These are phyloP conservation scores for Hyles euphorbiae DNA, from an alignment of 1,140 invertebrate species.

Conservation along the genomic window DNA sequence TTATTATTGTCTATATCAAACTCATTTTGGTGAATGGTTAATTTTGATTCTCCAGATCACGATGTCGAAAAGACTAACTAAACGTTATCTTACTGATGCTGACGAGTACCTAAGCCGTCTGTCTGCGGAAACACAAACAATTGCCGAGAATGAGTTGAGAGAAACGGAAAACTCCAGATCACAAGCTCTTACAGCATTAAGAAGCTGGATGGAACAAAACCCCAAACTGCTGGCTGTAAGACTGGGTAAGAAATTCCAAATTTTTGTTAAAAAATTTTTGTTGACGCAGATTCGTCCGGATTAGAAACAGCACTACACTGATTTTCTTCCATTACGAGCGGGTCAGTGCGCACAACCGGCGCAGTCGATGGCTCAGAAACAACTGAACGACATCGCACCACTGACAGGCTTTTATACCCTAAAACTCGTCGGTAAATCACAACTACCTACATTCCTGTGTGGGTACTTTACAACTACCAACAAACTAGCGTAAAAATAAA, in stretches of 20 bases:
- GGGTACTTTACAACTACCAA: too few species aligned
- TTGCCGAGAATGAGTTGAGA: slow-evolving; percentile 82
- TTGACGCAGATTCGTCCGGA: neutral
- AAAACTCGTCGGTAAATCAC: too few species aligned
- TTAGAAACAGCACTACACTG: neutral
- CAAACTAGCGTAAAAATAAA: too few species aligned
- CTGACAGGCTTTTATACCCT: too few species aligned
- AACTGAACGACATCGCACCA: too few species aligned
- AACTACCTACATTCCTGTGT: too few species aligned
- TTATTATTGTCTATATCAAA: too few species aligned
- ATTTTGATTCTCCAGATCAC: neutral
- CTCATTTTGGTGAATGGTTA: too few species aligned
- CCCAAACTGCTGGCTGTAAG: slow-evolving; percentile 82
- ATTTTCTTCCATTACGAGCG: too few species aligned
- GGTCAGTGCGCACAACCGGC: too few species aligned
- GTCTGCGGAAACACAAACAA: slow-evolving; percentile 76
- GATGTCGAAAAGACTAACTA: slow-evolving; percentile 22
- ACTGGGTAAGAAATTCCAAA: slow-evolving; percentile 78
- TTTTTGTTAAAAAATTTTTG: too few species aligned
- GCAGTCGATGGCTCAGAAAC: too few species aligned
- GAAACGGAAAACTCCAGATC: slow-evolving; percentile 81
- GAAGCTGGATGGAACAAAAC: slow-evolving; percentile 84
- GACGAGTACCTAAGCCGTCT: slow-evolving; percentile 79
- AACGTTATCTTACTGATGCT: slow-evolving; percentile 72
- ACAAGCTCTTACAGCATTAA: slow-evolving; percentile 80